Percentiles rank a stretch among this genome's conserved stretches.
These are phyloP conservation scores for Papilio aristodemus DNA, from an alignment of 1,140 invertebrate species.

Conservation along the genomic window DNA sequence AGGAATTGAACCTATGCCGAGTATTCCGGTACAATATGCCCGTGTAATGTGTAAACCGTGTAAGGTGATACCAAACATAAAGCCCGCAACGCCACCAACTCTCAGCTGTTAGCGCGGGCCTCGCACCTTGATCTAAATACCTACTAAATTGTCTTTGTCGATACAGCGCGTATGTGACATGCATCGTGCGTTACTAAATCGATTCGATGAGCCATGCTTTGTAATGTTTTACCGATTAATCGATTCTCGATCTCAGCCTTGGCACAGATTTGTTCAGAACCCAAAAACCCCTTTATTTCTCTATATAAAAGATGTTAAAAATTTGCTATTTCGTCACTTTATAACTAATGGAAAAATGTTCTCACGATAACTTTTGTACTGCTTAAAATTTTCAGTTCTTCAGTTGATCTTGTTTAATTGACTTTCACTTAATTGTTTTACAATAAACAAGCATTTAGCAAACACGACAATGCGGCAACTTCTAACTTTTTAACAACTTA, in stretches of 20 bases:
- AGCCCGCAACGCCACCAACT: conserved; percentile 61
- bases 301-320: neutral
- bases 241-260: conserved; percentile 3
- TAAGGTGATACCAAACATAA: conserved; percentile 66
- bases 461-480: too few relatives aligned
- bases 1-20: neutral
- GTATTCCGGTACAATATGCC: too few relatives aligned
- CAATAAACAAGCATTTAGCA: too few relatives aligned
- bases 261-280: neutral
- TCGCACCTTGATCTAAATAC: conserved; percentile 79
- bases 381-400: too few relatives aligned
- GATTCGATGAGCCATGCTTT: conserved; percentile 11
- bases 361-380: too few relatives aligned
- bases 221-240: conserved; percentile 6
- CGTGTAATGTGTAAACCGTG: conserved; percentile 30
- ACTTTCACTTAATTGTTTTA: too few relatives aligned
- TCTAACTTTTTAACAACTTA: too few relatives aligned
- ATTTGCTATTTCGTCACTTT: too few relatives aligned
- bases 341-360: too few relatives aligned
- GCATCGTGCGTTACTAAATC: conserved; percentile 10
- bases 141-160: conserved; percentile 68
- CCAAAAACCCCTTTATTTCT: neutral
- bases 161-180: conserved; percentile 15
- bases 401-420: too few relatives aligned
- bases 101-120: conserved; percentile 65